Base-by-base conservation (phyloP, 2,888 invertebrate genomes). In the Cephonodes hylas region DNA sequence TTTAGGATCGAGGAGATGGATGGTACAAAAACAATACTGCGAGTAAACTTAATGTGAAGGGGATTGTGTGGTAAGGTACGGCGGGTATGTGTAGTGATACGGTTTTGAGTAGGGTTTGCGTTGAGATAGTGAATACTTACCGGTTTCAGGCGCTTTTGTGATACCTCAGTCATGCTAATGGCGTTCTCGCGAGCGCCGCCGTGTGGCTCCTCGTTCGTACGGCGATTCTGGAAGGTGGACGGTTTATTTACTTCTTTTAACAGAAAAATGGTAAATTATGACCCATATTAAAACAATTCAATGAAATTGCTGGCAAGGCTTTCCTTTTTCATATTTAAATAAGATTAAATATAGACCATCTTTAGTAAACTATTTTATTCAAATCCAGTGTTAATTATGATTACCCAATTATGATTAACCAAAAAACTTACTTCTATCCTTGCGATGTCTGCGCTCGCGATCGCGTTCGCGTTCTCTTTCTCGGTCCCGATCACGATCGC, bases 91-190 rank as follows among this genome's bases (percentile, higher is more conserved):
- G 61, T 58, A 27, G 22, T 58, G 42, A 18, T 8, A 34, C 18
- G 45, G 13, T 34, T 15, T 57, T 66, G 63, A 63, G 64, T 68
- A 62, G 64, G 64, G 53, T 31, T 8, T 66, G 60, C 64, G 66
- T 69, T 65, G 64, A 67, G 64, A 65, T 65, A 62, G 65, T 66
- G 46, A 31, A 80, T 87, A 88, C 93, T 93, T 91, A 93, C 93
- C 92, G 83, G 79, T 83, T 80, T 73, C 74, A 83, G 89, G 88
- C 73, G 88, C 84, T 84, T 88, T 84, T 92, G 93, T 89, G 93
- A 93, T 93, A 93, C 93, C 93, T 93, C 93, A 88, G 91, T 83
- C 84, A 84, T 76, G 80, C 86, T 89, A 91, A 81, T 89, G 90
- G 74, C 92, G 92, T 67, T 90, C 90, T 75, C 92, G 91, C 46